Percentiles rank a stretch among this genome's conserved stretches.
These are phyloP conservation scores for Cantharis nigra DNA, from an alignment of 2,888 invertebrate species.

Conservation along the genomic window DNA sequence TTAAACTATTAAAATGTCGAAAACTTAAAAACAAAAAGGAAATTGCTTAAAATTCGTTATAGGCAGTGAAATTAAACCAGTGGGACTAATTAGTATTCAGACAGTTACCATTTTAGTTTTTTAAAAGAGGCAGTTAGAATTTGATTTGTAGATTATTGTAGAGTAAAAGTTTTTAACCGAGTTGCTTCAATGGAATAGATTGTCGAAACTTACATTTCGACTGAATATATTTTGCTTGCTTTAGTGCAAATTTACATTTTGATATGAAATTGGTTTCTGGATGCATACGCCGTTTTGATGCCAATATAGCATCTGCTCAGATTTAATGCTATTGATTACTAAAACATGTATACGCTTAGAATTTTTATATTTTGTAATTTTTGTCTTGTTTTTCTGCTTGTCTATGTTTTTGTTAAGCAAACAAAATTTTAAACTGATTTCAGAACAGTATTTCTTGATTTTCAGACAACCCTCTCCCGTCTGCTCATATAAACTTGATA, in stretches of 20 bases:
- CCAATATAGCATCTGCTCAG: slow-evolving; percentile 24
- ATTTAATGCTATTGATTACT: slow-evolving; percentile 19
- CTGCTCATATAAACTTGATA: neutral
- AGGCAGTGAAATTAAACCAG: slow-evolving; percentile 6
- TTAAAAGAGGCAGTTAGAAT: slow-evolving; percentile 3
- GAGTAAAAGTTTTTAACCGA: slow-evolving; percentile 6
- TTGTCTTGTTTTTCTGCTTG: neutral
- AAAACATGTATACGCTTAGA: neutral
- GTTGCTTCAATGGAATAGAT: slow-evolving; percentile 10
- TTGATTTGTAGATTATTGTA: slow-evolving; percentile 17
- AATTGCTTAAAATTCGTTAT: neutral
- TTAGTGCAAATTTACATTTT: slow-evolving; percentile 29
- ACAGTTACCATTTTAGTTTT: slow-evolving; percentile 3
- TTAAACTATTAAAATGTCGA: neutral
- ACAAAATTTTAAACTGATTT: neutral
- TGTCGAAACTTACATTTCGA: slow-evolving; percentile 1
- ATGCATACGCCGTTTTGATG: slow-evolving; percentile 19
- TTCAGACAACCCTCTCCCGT: neutral
- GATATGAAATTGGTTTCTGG: slow-evolving; percentile 26
- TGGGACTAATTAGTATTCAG: slow-evolving; percentile 15
- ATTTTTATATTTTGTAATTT: neutral
- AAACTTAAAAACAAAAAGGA: neutral
- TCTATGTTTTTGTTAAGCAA: neutral
- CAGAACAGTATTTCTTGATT: neutral
- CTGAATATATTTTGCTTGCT: slow-evolving; percentile 24